A percentile compares a stretch with the other conserved stretches of the same genome.
phyloP scores from a whole-genome alignment of 2,797 vertebrate genomes.

The Paramormyrops hopkinsi region DNA sequence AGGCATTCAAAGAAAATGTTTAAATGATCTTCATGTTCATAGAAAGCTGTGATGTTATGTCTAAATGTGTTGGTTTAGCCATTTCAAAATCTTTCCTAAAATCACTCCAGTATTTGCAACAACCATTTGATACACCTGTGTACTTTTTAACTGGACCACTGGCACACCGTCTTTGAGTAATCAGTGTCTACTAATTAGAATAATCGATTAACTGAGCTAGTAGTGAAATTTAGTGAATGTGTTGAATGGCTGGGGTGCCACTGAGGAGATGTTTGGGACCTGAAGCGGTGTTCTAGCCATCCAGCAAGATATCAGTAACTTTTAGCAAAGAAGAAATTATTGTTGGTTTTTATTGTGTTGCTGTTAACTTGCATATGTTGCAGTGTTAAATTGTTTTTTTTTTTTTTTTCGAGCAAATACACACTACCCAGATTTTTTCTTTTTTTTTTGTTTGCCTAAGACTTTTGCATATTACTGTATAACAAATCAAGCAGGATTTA shows the following conservation, averaged over 20 bases:
- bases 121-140: not conserved
- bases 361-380: not conserved
- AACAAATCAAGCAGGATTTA: not conserved
- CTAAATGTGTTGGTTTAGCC: not conserved
- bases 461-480: not conserved
- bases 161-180: not conserved
- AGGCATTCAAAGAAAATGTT: not conserved
- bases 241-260: not conserved
- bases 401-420: not conserved
- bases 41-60: not conserved
- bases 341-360: not conserved
- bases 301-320: not conserved
- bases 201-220: not conserved
- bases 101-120: not conserved
- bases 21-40: not conserved
- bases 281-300: not conserved
- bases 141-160: not conserved
- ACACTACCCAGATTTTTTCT: not conserved
- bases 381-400: not conserved
- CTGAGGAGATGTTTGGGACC: not conserved
- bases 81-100: not conserved
- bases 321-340: not conserved
- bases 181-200: not conserved
- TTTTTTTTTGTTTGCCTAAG: not conserved
- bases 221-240: not conserved